phyloP scores from a whole-genome alignment of 2,797 vertebrate species.

The Pteronotus mesoamericanus region DNA sequence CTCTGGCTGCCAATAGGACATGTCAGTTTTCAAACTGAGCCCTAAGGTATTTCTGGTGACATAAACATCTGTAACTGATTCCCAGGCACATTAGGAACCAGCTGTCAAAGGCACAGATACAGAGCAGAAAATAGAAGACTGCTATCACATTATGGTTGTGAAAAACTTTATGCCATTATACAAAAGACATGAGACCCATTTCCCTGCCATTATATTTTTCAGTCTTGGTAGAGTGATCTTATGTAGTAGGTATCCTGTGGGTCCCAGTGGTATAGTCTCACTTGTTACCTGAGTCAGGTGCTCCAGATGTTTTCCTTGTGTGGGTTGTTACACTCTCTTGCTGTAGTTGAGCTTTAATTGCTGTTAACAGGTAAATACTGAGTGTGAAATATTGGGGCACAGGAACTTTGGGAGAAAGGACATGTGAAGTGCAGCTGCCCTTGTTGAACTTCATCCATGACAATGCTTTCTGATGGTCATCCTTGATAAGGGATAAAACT shows the following conservation, averaged over 20 bases:
- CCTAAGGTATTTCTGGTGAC: background rate
- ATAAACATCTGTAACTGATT: background rate
- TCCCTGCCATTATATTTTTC: too few relatives aligned
- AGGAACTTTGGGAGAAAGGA: background rate
- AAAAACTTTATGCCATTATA: background rate
- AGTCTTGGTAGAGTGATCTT: too few relatives aligned
- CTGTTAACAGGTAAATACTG: background rate
- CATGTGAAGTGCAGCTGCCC: background rate
- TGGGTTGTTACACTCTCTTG: too few relatives aligned
- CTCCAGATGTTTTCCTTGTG: too few relatives aligned
- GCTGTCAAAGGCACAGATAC: background rate
- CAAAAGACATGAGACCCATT: background rate
- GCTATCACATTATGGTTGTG: background rate
- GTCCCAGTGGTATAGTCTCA: too few relatives aligned
- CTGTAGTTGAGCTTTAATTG: too few relatives aligned
- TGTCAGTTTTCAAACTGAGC: conserved; percentile 2
- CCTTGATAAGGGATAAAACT: background rate
- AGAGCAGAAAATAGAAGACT: background rate
- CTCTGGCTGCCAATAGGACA: background rate
- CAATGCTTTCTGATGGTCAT: background rate
- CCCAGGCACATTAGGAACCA: background rate
- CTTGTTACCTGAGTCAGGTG: too few relatives aligned
- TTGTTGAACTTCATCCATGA: background rate
- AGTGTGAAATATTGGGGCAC: background rate
- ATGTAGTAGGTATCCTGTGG: too few relatives aligned